phyloP scores from a whole-genome alignment of 2,797 vertebrate species.

The Melanotaenia boesemani region DNA sequence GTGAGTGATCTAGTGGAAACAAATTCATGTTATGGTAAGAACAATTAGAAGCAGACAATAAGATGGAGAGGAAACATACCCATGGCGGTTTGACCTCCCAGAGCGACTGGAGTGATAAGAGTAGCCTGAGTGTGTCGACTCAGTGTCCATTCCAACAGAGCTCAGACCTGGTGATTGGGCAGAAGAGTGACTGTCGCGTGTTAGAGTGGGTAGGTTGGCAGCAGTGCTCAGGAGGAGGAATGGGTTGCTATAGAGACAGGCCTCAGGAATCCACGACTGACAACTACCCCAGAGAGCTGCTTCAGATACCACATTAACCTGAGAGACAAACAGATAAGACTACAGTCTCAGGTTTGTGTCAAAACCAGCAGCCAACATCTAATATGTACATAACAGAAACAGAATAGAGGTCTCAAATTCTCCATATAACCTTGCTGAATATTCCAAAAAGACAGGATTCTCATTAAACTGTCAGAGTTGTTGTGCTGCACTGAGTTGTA shows the following conservation, averaged over 20 bases:
- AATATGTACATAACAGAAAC: conserved; percentile 16
- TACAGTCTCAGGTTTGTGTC: background rate
- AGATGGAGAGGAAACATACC: conserved; percentile 81
- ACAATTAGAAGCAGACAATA: conserved; percentile 9
- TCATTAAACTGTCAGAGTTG: background rate
- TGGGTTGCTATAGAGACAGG: conserved; percentile 70
- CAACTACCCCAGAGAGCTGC: conserved; percentile 61
- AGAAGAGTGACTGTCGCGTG: conserved; percentile 49
- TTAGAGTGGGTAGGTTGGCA: conserved; percentile 45
- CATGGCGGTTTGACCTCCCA: conserved; percentile 92
- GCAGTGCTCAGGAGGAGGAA: conserved; percentile 53
- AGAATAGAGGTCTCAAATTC: background rate
- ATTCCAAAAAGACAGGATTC: background rate
- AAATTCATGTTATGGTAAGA: conserved; percentile 1
- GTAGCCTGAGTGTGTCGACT: conserved; percentile 96
- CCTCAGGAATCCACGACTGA: conserved; percentile 68
- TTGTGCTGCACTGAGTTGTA: background rate
- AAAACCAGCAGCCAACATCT: background rate
- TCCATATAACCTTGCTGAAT: background rate
- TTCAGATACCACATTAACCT: conserved; percentile 71
- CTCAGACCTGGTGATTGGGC: conserved; percentile 54
- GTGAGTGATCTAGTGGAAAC: conserved; percentile 12
- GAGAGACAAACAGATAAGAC: conserved; percentile 41
- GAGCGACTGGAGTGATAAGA: conserved; percentile 95
- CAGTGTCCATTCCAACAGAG: conserved; percentile 91